A percentile compares a stretch with the other conserved stretches of the same genome.
phyloP scores from a whole-genome alignment of 2,113 vertebrate genomes.

The Poicephalus gulielmi region DNA sequence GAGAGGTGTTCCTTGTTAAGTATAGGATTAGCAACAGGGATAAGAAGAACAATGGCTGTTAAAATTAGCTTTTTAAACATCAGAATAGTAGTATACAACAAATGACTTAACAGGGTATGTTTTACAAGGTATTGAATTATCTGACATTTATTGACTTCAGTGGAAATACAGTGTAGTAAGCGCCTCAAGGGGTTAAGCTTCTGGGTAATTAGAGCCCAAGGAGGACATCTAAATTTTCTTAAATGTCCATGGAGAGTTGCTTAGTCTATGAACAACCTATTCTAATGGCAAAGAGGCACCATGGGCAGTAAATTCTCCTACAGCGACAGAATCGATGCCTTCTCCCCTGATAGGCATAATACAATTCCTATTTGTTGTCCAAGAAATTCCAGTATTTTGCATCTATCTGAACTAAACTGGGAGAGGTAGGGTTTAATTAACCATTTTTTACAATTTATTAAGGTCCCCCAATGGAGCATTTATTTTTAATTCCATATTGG shows the following conservation, averaged over 20 bases:
- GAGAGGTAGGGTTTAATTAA: neutral
- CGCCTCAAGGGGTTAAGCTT: neutral
- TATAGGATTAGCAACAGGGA: neutral
- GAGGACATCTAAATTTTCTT: neutral
- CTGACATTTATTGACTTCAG: neutral
- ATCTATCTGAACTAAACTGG: neutral
- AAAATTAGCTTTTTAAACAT: neutral
- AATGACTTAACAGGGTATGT: rapidly evolving
- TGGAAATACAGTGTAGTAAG: neutral
- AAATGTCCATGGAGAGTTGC: neutral
- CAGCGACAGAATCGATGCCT: neutral
- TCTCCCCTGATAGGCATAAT: neutral
- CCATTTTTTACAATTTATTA: neutral
- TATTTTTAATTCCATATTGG: neutral
- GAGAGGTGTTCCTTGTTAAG: neutral
- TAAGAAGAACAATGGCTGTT: neutral
- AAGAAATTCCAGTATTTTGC: neutral
- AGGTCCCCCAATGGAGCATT: neutral
- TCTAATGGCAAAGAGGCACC: neutral
- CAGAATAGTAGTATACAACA: neutral
- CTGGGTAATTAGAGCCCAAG: neutral
- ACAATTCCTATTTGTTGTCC: neutral
- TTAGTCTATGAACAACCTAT: neutral
- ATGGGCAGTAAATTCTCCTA: neutral
- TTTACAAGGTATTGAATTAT: neutral